phyloP scores from a whole-genome alignment of 2,797 vertebrate species.

The Sebastes taczanowskii region DNA sequence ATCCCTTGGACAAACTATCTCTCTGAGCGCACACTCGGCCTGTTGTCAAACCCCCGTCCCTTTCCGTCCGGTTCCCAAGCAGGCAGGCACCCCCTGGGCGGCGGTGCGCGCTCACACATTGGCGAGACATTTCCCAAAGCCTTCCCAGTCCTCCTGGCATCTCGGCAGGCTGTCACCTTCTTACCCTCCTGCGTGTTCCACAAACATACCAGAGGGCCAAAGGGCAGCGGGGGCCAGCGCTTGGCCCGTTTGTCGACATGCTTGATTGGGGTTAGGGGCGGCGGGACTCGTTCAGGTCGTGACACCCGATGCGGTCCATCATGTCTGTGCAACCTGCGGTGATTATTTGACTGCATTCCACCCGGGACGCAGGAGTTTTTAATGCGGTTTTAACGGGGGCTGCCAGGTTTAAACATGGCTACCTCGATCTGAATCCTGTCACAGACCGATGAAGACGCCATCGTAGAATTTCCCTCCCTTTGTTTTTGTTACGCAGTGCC shows the following conservation, averaged over 20 bases:
- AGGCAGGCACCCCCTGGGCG: constrained; percentile 68
- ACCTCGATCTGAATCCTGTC: constrained; percentile 57
- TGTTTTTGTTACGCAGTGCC: constrained; percentile 73
- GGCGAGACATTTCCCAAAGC: constrained; percentile 81
- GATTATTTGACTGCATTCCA: constrained; percentile 55
- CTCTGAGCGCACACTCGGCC: constrained; percentile 67
- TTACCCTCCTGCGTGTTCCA: constrained; percentile 67
- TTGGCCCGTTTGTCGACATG: constrained; percentile 57
- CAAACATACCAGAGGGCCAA: constrained; percentile 68
- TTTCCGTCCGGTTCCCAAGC: constrained; percentile 67
- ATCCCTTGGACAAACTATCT: constrained; percentile 78
- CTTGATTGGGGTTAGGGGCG: constrained; percentile 28
- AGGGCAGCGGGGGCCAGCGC: constrained; percentile 55
- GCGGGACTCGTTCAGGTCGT: constrained; percentile 32
- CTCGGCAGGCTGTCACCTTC: constrained; percentile 65
- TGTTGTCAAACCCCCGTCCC: constrained; percentile 66
- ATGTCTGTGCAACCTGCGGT: constrained; percentile 46
- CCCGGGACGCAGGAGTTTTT: constrained; percentile 29
- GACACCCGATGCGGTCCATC: constrained; percentile 36
- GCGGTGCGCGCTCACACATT: constrained; percentile 73
- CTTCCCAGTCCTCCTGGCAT: constrained; percentile 78
- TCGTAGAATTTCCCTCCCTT: constrained; percentile 70
- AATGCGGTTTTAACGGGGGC: constrained; percentile 45
- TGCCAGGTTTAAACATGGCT: constrained; percentile 48
- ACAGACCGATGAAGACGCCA: constrained; percentile 58